Base-by-base conservation (phyloP, 2,113 vertebrate genomes). In the Hippopotamus amphibius region DNA sequence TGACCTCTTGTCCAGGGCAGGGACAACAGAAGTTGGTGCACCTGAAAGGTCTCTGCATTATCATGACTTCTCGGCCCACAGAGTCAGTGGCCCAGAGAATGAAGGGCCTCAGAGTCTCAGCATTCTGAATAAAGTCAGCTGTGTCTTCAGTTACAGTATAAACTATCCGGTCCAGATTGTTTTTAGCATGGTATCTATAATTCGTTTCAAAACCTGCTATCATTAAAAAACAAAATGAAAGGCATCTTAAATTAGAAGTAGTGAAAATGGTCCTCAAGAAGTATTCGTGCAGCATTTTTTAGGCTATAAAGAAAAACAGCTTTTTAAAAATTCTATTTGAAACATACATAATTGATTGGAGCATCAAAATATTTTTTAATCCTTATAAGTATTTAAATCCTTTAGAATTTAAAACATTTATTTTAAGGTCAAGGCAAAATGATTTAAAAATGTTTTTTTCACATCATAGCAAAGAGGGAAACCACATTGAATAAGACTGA, bases 181-280 rank as follows among this genome's bases (percentile, higher is more conserved):
- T 98, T 89, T 97, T 97, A 48, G 98, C 63, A n/a, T 98, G 96
- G 5, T 98, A 98, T 93, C 85, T 97, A 85, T 98, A 98, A 69
- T 96, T 97, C 48, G 79, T 96, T 95, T 98, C 97, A 88, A 91
- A 97, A 37, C 19, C 0, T 77, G 93, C 95, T 19, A 97, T 86
- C 92, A 93, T 98, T 98, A 50, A 79, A 95, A 95, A 71, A 63
- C 37, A 96, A 85, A 92, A 90, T 3, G 10, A 92, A 37, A 88
- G 11, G 1, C 13, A 24, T 68, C 2, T 90, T 66, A 57, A 79
- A 59, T 95, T 81, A 96, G 59, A 87, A 90, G 41, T 22, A 82
- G 24, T 63, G 19, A 50, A 88, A 87, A 69, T 4, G 2, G 16
- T 4, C 7, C 22, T 74, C 21, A 48, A 85, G 80, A 50, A 71